Base-by-base conservation (phyloP, 1,140 invertebrate species). In the Lycorma delicatula region DNA sequence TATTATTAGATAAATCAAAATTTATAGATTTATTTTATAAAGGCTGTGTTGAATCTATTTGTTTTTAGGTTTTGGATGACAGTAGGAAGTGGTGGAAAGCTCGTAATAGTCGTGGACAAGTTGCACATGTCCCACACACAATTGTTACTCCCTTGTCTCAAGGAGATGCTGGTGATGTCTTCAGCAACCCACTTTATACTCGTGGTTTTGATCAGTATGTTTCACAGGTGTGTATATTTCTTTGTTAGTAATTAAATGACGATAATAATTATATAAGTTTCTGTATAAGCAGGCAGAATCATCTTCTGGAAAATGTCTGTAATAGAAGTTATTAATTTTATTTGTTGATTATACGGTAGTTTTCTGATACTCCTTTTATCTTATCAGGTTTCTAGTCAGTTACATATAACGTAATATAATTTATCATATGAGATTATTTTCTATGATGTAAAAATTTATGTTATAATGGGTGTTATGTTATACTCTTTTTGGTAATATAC, bases 41-140 rank as follows among this genome's bases (percentile, higher is more conserved):
- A n/a, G n/a, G n/a, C n/a, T n/a, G n/a, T n/a, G n/a, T n/a, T n/a
- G n/a, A n/a, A n/a, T n/a, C n/a, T n/a, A n/a, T n/a, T n/a, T n/a
- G n/a, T n/a, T 65, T 72, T 18, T 67, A 93, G 89, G 83, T 97
- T 36, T 74, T 98, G 48, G 95, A 98, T 70, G 92, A 96, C 72
- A 87, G 84, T 34, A 81, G 94, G 62, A 98, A 98, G 72, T 99
- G 96, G 96, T 99, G 96, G 96, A 95, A 96, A 75, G 89, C 94
- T 59, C 81, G 91, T 56, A 99, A 98, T 72, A 81, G 82, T 26
- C 80, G 85, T 59, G 90, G 91, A 3, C 83, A 91, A 68, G 78
- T 91, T 7, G 95, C 92, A 29, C 94, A 97, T 73, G 95, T 98
- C 46, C 96, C 96, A 0, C 93, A 98, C 74, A 99, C 96, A 20